Conservation (phyloP, 2,888 invertebrate genomes). For the Tenodera sinensis region DNA sequence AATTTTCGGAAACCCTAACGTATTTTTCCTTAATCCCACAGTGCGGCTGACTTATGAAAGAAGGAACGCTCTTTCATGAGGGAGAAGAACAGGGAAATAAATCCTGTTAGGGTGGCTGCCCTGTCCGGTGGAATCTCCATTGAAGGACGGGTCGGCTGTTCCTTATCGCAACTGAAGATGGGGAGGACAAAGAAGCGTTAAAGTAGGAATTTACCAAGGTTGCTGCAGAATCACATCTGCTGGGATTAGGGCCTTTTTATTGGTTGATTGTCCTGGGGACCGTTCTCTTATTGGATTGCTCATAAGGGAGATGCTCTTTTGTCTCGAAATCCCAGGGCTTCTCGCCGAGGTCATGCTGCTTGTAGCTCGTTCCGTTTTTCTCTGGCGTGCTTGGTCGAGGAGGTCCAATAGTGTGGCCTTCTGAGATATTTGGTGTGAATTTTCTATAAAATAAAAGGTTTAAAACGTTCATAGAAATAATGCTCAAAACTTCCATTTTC, state of each 20-base stretch:
- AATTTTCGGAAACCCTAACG: background rate
- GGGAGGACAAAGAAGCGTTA: background rate
- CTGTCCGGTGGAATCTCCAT: background rate
- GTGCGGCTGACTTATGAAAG: background rate
- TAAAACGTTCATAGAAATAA: too few relatives aligned
- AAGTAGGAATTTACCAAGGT: background rate
- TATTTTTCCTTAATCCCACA: background rate
- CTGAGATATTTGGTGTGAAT: too few relatives aligned
- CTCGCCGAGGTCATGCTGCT: too few relatives aligned
- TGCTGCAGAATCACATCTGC: background rate
- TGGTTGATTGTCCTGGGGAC: constrained; percentile 3
- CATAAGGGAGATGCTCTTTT: background rate
- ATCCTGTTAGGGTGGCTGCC: background rate
- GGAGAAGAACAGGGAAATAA: background rate
- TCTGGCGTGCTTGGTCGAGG: too few relatives aligned
- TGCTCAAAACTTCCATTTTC: too few relatives aligned
- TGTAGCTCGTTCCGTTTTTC: too few relatives aligned
- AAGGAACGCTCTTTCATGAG: background rate
- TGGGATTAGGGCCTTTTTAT: constrained; percentile 13
- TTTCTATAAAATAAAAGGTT: too few relatives aligned
- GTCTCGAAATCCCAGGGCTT: background rate
- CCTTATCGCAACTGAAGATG: background rate
- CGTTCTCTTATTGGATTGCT: background rate
- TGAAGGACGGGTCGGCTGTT: background rate
- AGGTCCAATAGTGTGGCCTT: too few relatives aligned